Conservation (phyloP, 92 coral and sea anemone genomes). For the Galaxea fascicularis region DNA sequence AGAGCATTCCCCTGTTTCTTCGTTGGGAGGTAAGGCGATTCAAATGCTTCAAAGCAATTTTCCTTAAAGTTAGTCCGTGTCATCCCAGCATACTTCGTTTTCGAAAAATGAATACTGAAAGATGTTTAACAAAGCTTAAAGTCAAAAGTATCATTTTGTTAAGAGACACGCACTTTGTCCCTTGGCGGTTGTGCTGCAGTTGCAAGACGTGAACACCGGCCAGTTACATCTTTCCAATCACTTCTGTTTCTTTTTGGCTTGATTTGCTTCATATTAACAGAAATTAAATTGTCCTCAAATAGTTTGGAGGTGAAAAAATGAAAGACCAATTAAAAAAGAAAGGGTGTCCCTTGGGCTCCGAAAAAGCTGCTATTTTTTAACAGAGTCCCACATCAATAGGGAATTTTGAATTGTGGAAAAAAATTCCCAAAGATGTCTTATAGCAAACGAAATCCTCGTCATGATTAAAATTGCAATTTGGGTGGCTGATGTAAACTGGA, state of each 20-base stretch:
- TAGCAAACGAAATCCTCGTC: not conserved
- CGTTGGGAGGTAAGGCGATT: constrained; percentile 3
- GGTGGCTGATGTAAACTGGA: not conserved
- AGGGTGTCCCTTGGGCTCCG: not conserved
- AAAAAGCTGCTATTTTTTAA: not conserved
- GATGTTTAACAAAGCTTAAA: not conserved
- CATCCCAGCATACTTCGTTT: not conserved
- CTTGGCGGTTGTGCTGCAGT: not conserved
- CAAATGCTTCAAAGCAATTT: not conserved
- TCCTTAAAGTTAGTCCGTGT: not conserved
- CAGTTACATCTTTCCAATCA: not conserved
- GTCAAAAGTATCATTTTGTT: constrained; percentile 5
- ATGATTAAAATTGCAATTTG: not conserved
- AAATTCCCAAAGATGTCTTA: not conserved
- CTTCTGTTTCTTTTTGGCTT: too few relatives aligned
- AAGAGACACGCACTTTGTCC: not conserved
- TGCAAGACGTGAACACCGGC: not conserved
- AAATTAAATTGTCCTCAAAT: not conserved
- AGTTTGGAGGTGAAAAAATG: not conserved
- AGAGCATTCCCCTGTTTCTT: not conserved
- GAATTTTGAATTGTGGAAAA: not conserved
- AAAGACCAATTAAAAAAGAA: not conserved
- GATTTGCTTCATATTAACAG: too few relatives aligned
- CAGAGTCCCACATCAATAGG: too few relatives aligned
- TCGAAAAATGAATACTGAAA: not conserved